Evolutionary conservation across 2,797 vertebrate genomes (phyloP).

Genomic region (Poliocrania exsul): DNA sequence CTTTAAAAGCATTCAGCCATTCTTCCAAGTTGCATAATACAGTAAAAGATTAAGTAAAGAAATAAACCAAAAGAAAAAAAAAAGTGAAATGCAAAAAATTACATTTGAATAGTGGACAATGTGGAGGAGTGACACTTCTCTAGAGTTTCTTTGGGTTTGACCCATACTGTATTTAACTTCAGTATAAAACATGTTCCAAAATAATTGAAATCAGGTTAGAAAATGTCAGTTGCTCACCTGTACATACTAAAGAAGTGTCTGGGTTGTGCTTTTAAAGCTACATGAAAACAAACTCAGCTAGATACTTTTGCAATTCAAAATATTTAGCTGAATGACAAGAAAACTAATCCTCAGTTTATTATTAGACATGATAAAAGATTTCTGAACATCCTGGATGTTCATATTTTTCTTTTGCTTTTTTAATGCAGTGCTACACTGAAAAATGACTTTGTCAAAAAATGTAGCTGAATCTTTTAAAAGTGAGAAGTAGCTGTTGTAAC

Average conservation of each 20-base stretch:
- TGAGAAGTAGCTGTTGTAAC: neutral
- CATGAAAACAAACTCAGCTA: neutral
- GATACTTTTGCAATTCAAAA: slow-evolving; percentile 45
- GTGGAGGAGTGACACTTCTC: neutral
- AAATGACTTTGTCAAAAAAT: slow-evolving; percentile 14
- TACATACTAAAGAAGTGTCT: slow-evolving; percentile 1
- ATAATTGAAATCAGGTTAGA: slow-evolving; percentile 34
- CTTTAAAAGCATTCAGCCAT: neutral
- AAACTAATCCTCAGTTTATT: slow-evolving; percentile 38
- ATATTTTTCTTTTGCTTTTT: slow-evolving; percentile 38
- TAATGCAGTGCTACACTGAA: slow-evolving; percentile 47
- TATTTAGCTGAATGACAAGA: slow-evolving; percentile 45
- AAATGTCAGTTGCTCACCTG: slow-evolving; percentile 29
- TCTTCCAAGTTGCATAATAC: neutral
- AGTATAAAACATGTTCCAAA: neutral
- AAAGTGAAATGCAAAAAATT: neutral
- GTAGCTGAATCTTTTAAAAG: neutral
- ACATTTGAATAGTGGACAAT: neutral
- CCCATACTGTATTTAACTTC: neutral
- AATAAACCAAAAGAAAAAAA: neutral
- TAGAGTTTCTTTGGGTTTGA: neutral
- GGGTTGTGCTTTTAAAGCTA: neutral
- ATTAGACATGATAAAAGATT: slow-evolving; percentile 38
- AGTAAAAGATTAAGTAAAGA: neutral
- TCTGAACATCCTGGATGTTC: slow-evolving; percentile 10